Conservation (phyloP, 2,113 vertebrate genomes). For the Pithys albifrons region DNA sequence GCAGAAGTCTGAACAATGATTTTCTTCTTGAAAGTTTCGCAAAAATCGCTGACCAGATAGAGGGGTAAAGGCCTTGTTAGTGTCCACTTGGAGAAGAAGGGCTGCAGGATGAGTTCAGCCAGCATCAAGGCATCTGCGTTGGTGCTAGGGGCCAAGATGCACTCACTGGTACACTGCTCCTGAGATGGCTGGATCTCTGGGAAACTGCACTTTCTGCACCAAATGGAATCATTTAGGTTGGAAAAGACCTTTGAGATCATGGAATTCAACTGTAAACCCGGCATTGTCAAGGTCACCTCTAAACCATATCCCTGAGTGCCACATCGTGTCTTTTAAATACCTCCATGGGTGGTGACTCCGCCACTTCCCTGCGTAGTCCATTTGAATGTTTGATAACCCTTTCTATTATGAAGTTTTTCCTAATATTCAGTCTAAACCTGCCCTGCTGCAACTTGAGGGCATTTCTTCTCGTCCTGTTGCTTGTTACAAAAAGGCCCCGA, state of each 20-base stretch:
- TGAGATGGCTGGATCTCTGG: neutral
- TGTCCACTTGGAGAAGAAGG: neutral
- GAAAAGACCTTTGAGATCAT: neutral
- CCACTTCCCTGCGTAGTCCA: neutral
- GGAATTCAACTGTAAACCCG: neutral
- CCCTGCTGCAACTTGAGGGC: neutral
- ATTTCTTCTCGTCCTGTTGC: neutral
- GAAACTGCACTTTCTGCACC: neutral
- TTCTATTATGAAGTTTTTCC: neutral
- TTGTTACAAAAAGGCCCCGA: neutral
- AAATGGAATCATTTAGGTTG: neutral
- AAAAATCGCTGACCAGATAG: neutral
- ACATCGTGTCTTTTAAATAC: neutral
- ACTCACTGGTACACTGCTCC: neutral
- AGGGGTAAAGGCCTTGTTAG: neutral
- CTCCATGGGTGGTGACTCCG: neutral
- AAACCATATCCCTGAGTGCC: neutral
- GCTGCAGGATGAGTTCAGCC: neutral
- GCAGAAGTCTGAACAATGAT: neutral
- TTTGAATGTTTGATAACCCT: neutral
- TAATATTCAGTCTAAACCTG: neutral
- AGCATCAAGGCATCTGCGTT: neutral
- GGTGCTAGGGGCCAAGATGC: neutral
- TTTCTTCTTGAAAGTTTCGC: neutral
- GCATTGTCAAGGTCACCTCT: neutral